These are phyloP conservation scores for Drosophila quadrilineata DNA, from an alignment of 1,140 invertebrate genomes.

Conservation along the genomic window DNA sequence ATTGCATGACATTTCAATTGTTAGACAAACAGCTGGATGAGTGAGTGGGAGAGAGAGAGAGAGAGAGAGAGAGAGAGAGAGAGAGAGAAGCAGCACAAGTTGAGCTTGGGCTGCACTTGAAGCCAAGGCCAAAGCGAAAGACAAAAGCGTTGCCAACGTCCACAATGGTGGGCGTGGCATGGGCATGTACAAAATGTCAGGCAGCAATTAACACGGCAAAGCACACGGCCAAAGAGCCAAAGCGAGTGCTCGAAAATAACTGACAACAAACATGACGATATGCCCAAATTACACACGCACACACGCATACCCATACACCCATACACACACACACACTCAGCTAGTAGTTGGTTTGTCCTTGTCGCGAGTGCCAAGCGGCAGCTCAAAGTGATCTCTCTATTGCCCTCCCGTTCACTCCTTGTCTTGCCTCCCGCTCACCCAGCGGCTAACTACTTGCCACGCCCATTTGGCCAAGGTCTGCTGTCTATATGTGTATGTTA, in stretches of 20 bases:
- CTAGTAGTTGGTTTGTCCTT: constrained; percentile 66
- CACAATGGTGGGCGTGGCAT: neutral
- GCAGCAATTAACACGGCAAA: constrained; percentile 70
- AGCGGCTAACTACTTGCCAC: constrained; percentile 35
- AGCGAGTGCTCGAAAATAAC: constrained; percentile 57
- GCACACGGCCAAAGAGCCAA: constrained; percentile 52
- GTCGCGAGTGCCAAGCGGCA: constrained; percentile 59
- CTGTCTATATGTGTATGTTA: neutral
- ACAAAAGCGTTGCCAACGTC: constrained; percentile 5
- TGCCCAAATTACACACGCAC: constrained; percentile 16
- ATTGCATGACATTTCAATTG: constrained; percentile 79
- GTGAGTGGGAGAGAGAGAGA: too few relatives aligned
- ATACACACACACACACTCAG: constrained; percentile 18
- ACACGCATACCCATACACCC: neutral
- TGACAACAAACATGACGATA: constrained; percentile 44
- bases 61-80: too few relatives aligned
- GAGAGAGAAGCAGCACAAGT: too few relatives aligned
- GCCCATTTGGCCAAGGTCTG: too few relatives aligned
- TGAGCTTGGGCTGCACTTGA: constrained; percentile 52
- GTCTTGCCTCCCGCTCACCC: constrained; percentile 8
- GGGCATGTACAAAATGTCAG: constrained; percentile 50
- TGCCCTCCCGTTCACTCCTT: constrained; percentile 16
- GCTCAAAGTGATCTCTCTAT: too few relatives aligned
- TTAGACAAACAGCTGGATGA: constrained; percentile 77
- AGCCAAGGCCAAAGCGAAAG: constrained; percentile 48